Base-by-base conservation (phyloP, 2,113 vertebrate genomes). In the Uropsilus gracilis region DNA sequence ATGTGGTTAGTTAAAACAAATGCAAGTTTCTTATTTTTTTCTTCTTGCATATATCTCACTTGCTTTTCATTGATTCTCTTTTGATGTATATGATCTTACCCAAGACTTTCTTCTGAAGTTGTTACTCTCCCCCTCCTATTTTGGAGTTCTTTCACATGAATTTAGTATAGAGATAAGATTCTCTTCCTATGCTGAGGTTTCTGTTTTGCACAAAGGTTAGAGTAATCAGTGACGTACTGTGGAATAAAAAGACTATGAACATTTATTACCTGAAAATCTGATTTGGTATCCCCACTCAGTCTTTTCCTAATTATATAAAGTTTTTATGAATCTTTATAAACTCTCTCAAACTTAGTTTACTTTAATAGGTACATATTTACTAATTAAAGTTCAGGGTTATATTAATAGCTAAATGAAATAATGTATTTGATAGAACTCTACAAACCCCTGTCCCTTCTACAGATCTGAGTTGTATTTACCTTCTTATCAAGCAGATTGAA, bases 241-340 rank as follows among this genome's bases (percentile, higher is more conserved):
- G 24, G 20, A 68, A 24, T 87, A 55, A 81, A 95, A 92, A 55
- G 17, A 73, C 34, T 46, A 8, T 32, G 37, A 5, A 2, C 80
- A 80, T 88, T 93, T 93, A n/a, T n/a, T 86, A 42, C 78, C 4
- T 30, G 73, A 82, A 80, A 78, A 34, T 20, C 20, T 84, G 50
- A 9, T 71, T 71, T 80, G 26, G 8, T 3, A 26, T 84, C 8
- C 37, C 26, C 69, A 6, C 17, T 77, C 20, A 59, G 37, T 73
- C 7, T 75, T 91, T 88, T 71, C 39, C 2, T 76, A 46, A 16
- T 32, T 24, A 46, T 11, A 24, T 44, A 77, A 68, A n/a, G 2
- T 32, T 89, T 73, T 87, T 28, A 75, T 16, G 28, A 50, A 28
- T 34, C 83, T 68, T 90, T 34, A n/a, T n/a, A 80, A 17, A 7